Conservation (phyloP, 1,140 invertebrate genomes). For the Oncopeltus fasciatus region DNA sequence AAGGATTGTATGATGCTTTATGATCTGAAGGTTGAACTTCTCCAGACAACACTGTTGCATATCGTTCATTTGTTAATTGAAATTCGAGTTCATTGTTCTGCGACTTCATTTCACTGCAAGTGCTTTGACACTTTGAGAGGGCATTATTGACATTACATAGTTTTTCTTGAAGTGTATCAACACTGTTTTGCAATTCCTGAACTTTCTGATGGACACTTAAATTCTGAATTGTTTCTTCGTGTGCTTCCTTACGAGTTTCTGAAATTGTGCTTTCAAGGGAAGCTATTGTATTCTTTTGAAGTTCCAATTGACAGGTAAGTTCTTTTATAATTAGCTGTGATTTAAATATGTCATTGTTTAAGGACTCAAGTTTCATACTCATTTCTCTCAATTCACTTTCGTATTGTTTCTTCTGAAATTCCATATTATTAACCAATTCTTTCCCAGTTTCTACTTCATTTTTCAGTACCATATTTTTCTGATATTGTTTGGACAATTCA, state of each 20-base stretch:
- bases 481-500: not conserved
- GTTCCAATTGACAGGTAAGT: not conserved
- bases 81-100: not conserved
- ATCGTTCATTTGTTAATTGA: not conserved
- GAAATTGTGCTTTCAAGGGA: not conserved
- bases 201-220: not conserved
- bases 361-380: not conserved
- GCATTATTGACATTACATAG: not conserved
- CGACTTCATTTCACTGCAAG: not conserved
- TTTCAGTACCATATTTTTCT: not conserved
- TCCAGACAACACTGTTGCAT: not conserved
- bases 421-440: not conserved
- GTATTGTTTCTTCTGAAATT: not conserved
- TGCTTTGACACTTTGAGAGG: not conserved
- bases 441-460: not conserved
- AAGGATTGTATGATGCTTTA: too few species aligned
- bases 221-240: not conserved
- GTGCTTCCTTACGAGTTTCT: not conserved
- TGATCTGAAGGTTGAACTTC: too few species aligned
- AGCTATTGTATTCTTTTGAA: not conserved
- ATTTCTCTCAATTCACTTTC: not conserved
- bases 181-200: not conserved
- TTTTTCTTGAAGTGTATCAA: not conserved
- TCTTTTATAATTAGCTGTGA: not conserved
- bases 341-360: not conserved